These are phyloP conservation scores for Ectemnius lituratus DNA, from an alignment of 2,888 invertebrate genomes.

Conservation along the genomic window DNA sequence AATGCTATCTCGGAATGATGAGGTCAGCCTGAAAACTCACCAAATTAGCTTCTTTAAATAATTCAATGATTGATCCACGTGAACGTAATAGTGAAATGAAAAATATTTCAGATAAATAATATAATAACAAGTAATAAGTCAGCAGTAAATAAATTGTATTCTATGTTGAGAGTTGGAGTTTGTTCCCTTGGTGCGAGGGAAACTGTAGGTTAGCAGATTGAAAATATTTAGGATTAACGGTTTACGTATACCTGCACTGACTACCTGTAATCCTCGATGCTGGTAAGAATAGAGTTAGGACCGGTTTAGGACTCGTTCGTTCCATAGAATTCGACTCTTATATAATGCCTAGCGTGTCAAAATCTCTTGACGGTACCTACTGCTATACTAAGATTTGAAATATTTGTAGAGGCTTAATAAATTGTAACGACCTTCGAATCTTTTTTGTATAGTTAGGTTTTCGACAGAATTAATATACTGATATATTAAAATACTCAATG, in stretches of 20 bases:
- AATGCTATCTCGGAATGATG: slow-evolving; percentile 11
- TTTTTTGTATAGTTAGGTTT: too few relatives aligned
- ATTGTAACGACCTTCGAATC: too few relatives aligned
- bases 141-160: too few relatives aligned
- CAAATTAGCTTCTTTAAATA: slow-evolving; percentile 5
- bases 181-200: background rate
- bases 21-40: slow-evolving; percentile 7
- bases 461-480: too few relatives aligned
- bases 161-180: slow-evolving; percentile 1
- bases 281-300: slow-evolving; percentile 19
- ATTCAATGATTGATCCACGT: too few relatives aligned
- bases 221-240: slow-evolving; percentile 38
- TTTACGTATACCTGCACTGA: slow-evolving; percentile 25
- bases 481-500: too few relatives aligned
- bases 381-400: background rate
- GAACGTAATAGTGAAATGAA: background rate
- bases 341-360: background rate
- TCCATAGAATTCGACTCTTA: slow-evolving; percentile 30
- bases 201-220: slow-evolving; percentile 19
- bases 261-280: slow-evolving; percentile 18
- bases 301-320: slow-evolving; percentile 34
- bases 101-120: background rate
- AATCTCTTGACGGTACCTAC: background rate
- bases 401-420: background rate
- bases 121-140: too few relatives aligned